phyloP scores from a whole-genome alignment of 2,113 vertebrate species.

The Mola mola region DNA sequence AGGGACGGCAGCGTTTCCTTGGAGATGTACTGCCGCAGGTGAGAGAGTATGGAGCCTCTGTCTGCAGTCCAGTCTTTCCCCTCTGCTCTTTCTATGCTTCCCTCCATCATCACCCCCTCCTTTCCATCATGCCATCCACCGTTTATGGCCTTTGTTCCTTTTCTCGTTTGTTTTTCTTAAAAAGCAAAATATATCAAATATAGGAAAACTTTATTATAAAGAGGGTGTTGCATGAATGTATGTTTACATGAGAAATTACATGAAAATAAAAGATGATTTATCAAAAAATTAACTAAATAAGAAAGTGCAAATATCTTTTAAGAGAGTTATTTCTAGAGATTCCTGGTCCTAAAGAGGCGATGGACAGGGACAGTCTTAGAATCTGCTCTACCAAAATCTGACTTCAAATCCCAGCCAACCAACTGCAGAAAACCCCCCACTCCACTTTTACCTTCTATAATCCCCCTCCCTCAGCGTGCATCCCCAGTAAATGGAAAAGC shows the following conservation, averaged over 20 bases:
- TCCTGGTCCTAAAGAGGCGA: constrained; percentile 69
- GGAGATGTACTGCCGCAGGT: constrained; percentile 50
- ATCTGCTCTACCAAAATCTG: constrained; percentile 62
- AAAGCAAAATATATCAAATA: constrained; percentile 82
- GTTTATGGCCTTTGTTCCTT: constrained; percentile 55
- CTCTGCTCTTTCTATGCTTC: constrained; percentile 45
- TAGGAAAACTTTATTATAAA: constrained; percentile 85
- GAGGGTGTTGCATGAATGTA: constrained; percentile 89
- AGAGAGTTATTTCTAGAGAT: constrained; percentile 79
- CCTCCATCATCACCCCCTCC: constrained; percentile 46
- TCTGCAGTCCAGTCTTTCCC: constrained; percentile 50
- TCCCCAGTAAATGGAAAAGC: constrained; percentile 20
- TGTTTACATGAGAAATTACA: constrained; percentile 85
- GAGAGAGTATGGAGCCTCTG: constrained; percentile 27
- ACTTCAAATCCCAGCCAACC: constrained; percentile 65
- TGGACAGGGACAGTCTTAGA: constrained; percentile 61
- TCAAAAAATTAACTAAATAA: constrained; percentile 65
- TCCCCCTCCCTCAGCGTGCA: constrained; percentile 14
- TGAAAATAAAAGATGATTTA: constrained; percentile 75
- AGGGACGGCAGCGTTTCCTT: constrained; percentile 36
- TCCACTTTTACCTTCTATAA: constrained; percentile 41
- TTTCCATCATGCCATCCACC: constrained; percentile 54
- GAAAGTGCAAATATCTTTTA: constrained; percentile 73
- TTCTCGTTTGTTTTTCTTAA: constrained; percentile 42
- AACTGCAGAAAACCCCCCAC: constrained; percentile 43